phyloP scores from a whole-genome alignment of 2,113 vertebrate genomes.

The Crotalus helleri region DNA sequence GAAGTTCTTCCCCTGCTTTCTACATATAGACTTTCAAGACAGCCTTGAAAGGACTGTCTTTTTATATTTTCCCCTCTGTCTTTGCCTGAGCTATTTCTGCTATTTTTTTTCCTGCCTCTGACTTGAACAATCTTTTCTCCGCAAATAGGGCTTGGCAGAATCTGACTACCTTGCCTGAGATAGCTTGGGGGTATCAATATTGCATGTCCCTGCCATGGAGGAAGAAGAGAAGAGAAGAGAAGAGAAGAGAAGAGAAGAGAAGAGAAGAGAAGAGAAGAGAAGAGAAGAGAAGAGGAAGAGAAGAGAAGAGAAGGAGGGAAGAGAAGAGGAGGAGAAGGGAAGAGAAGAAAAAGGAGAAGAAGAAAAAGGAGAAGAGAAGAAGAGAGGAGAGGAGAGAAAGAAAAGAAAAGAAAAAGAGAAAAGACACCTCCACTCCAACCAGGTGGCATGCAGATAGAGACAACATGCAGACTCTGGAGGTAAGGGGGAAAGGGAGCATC shows the following conservation, averaged over 20 bases:
- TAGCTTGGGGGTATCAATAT: background rate
- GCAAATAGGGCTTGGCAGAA: background rate
- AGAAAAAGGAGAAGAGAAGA: no score
- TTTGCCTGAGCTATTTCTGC: background rate
- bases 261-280: no score
- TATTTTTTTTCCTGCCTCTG: background rate
- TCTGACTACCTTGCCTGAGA: background rate
- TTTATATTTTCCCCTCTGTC: background rate
- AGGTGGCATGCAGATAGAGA: conserved; percentile 25
- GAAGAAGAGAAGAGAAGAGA: background rate
- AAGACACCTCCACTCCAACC: background rate
- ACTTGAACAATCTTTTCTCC: no score
- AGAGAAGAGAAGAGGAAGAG: no score
- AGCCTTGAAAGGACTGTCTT: background rate
- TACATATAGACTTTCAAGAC: background rate
- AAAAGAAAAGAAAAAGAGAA: background rate
- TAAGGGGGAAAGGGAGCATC: conserved; percentile 34
- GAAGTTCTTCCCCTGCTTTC: background rate
- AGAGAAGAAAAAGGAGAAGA: no score
- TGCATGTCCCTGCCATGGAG: background rate
- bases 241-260: no score
- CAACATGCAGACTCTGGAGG: conserved; percentile 63
- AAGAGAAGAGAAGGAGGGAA: no score
- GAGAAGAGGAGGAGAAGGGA: no score
- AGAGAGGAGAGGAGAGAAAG: background rate